Evolutionary conservation across 2,113 vertebrate genomes (phyloP).

Genomic region (Cephalopterus ornatus): DNA sequence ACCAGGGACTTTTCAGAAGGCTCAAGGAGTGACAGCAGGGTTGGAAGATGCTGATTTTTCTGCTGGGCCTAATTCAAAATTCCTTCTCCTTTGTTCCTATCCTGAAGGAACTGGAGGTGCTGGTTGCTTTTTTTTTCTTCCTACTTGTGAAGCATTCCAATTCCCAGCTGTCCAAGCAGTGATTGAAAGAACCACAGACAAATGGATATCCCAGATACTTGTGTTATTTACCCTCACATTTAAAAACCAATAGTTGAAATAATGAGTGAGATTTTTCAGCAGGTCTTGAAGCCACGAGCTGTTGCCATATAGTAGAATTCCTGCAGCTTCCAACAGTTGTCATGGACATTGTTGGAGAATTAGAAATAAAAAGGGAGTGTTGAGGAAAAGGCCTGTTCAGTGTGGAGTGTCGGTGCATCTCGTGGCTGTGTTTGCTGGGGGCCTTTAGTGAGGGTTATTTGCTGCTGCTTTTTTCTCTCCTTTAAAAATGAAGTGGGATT

Average conservation of each 20-base stretch:
- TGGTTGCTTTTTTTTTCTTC: not conserved
- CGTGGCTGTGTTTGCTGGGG: not conserved
- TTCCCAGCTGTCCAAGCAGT: not conserved
- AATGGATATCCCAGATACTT: not conserved
- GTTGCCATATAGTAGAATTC: not conserved
- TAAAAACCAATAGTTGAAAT: not conserved
- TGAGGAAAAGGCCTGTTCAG: not conserved
- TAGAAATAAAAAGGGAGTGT: not conserved
- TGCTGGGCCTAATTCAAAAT: not conserved
- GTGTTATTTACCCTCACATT: not conserved
- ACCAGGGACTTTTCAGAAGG: not conserved
- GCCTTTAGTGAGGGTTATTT: not conserved
- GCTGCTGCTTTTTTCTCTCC: not conserved
- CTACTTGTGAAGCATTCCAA: not conserved
- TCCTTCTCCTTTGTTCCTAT: not conserved
- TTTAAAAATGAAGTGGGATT: not conserved
- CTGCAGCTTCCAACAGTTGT: not conserved
- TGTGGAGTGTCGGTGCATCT: not conserved
- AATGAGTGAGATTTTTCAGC: not conserved
- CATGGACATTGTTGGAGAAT: not conserved
- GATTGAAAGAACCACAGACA: not conserved
- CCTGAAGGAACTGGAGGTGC: not conserved
- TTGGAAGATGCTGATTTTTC: not conserved
- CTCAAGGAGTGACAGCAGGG: not conserved
- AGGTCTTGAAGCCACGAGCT: not conserved